A percentile compares a stretch with the other conserved stretches of the same genome.
Conservation (phyloP, 2,797 vertebrate genomes). For the Orientallactaga sibirica region DNA sequence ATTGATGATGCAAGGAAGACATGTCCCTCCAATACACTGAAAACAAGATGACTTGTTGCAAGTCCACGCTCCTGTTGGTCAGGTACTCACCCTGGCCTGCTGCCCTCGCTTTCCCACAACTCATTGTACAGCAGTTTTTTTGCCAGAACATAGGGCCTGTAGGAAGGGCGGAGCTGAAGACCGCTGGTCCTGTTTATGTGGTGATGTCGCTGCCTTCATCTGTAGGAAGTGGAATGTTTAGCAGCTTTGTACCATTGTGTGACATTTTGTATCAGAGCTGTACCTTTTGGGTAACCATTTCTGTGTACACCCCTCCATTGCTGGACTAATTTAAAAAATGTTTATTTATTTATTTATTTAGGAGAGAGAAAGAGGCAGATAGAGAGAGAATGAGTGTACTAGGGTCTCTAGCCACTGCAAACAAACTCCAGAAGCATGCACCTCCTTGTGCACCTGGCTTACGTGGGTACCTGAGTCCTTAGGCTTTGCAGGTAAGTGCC, state of each 20-base stretch:
- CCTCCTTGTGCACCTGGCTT: no score
- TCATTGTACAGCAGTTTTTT: constrained; percentile 22
- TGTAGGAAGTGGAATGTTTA: not conserved
- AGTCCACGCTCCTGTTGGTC: not conserved
- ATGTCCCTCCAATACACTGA: constrained; percentile 7
- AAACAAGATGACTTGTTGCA: not conserved
- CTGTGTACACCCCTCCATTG: not conserved
- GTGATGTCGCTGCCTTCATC: not conserved
- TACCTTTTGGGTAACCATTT: not conserved
- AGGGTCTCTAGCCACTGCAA: no score
- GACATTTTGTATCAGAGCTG: not conserved
- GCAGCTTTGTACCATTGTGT: accelerated
- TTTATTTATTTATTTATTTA: no score
- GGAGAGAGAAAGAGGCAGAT: no score
- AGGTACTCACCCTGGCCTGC: not conserved
- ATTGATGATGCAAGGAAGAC: constrained; percentile 10
- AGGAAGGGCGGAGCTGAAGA: not conserved
- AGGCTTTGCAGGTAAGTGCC: no score
- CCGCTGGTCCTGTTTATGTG: not conserved
- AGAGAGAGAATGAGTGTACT: no score
- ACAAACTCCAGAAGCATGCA: no score
- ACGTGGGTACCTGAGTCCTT: no score
- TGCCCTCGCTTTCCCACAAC: not conserved
- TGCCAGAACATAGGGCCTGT: not conserved
- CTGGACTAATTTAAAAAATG: not conserved